Evolutionary conservation across 2,888 invertebrate genomes (phyloP).

Genomic region (Lysandra coridon): DNA sequence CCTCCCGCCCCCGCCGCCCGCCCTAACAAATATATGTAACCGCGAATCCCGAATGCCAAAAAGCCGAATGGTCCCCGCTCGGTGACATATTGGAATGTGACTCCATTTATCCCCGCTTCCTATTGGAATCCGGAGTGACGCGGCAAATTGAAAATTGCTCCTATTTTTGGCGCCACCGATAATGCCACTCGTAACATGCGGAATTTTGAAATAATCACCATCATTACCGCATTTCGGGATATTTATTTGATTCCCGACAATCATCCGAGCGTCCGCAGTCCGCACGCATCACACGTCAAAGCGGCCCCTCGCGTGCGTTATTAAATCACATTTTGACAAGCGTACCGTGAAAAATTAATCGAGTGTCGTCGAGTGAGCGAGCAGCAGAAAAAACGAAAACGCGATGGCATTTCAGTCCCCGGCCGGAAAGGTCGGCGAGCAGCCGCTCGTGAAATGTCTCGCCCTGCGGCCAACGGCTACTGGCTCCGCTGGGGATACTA

Average conservation of each 20-base stretch:
- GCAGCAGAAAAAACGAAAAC: conserved; percentile 68
- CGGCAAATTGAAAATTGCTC: conserved; percentile 78
- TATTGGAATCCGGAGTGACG: conserved; percentile 80
- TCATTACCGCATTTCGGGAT: conserved; percentile 43
- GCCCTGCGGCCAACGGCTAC: conserved; percentile 51
- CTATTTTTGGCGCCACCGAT: conserved; percentile 76
- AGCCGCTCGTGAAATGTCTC: conserved; percentile 75
- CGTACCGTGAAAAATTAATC: conserved; percentile 80
- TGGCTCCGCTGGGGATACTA: conserved; percentile 49
- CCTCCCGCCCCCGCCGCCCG: conserved; percentile 18
- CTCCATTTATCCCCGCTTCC: conserved; percentile 79
- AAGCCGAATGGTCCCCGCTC: conserved; percentile 71
- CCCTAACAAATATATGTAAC: conserved; percentile 60
- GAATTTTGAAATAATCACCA: conserved; percentile 46
- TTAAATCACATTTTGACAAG: conserved; percentile 80
- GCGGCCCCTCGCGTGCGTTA: conserved; percentile 67
- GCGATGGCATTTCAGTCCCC: conserved; percentile 76
- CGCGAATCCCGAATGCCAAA: conserved; percentile 65
- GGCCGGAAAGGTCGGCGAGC: conserved; percentile 73
- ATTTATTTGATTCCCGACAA: conserved; percentile 13
- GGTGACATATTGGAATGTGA: conserved; percentile 80
- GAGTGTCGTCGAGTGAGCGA: conserved; percentile 72
- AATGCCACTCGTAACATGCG: conserved; percentile 63
- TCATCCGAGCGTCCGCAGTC: conserved; percentile 19
- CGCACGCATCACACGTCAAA: conserved; percentile 68